Evolutionary conservation across 2,888 invertebrate genomes (phyloP).

Genomic region (Hirudinaria manillensis): DNA sequence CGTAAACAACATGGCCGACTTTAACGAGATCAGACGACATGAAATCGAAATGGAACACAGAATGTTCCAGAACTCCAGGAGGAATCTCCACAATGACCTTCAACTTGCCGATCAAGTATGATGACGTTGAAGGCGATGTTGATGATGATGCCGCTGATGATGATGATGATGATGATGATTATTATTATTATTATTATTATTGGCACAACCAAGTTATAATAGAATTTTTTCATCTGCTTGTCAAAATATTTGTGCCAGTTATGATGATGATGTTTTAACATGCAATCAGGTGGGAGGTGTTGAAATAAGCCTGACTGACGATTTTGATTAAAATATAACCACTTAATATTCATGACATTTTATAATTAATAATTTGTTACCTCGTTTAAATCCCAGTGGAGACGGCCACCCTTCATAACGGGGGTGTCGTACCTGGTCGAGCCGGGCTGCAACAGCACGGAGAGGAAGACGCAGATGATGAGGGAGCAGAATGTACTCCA

Average conservation of each 20-base stretch:
- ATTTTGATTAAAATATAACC: not conserved
- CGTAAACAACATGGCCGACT: conserved; percentile 51
- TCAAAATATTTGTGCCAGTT: not conserved
- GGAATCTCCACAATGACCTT: conserved; percentile 37
- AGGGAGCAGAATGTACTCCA: conserved; percentile 74
- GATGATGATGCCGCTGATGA: no score
- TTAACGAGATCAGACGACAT: conserved; percentile 83
- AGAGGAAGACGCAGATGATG: conserved; percentile 78
- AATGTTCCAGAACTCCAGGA: conserved; percentile 48
- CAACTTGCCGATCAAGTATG: conserved; percentile 10
- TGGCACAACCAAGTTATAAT: no score
- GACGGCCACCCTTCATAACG: conserved; percentile 63
- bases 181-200: no score
- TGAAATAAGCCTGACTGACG: not conserved
- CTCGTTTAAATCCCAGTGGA: conserved; percentile 60
- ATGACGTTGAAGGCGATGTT: no score
- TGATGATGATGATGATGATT: no score
- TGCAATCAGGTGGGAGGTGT: not conserved
- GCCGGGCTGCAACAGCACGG: conserved; percentile 66
- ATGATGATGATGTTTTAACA: not conserved
- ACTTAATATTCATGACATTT: no score
- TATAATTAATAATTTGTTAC: no score
- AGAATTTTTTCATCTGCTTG: not conserved
- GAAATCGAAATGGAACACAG: conserved; percentile 73
- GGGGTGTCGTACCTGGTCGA: conserved; percentile 53